Percentiles rank a stretch among this genome's conserved stretches.
phyloP scores from a whole-genome alignment of 2,113 vertebrate genomes.

The Archocentrus centrarchus region DNA sequence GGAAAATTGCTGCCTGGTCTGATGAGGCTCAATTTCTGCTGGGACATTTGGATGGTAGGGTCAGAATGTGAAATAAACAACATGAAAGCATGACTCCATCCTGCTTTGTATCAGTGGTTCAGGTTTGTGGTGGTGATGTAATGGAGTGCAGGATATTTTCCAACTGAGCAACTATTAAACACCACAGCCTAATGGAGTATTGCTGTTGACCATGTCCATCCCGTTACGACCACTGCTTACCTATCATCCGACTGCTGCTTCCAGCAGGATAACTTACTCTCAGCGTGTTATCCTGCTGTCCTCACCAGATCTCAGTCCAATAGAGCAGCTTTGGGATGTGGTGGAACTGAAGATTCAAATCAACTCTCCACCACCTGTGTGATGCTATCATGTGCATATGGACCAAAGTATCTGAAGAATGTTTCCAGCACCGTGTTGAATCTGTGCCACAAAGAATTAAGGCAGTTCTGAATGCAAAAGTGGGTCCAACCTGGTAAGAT shows the following conservation, averaged over 20 bases:
- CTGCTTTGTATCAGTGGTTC: not conserved
- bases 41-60: not conserved
- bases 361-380: not conserved
- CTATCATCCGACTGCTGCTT: not conserved
- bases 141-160: not conserved
- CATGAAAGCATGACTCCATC: not conserved
- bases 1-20: not conserved
- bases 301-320: not conserved
- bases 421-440: not conserved
- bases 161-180: not conserved
- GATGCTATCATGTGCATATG: not conserved
- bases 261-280: not conserved
- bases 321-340: not conserved
- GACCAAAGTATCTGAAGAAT: not conserved
- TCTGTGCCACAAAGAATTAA: not conserved
- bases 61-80: not conserved
- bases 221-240: not conserved
- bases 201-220: not conserved
- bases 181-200: not conserved
- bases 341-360: not conserved
- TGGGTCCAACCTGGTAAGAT: not conserved
- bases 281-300: not conserved
- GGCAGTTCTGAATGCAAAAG: not conserved
- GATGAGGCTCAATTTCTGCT: not conserved
- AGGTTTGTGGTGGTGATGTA: not conserved